These are phyloP conservation scores for Vannuccia rotundouncinata DNA, from an alignment of 2,888 invertebrate species.

Conservation along the genomic window DNA sequence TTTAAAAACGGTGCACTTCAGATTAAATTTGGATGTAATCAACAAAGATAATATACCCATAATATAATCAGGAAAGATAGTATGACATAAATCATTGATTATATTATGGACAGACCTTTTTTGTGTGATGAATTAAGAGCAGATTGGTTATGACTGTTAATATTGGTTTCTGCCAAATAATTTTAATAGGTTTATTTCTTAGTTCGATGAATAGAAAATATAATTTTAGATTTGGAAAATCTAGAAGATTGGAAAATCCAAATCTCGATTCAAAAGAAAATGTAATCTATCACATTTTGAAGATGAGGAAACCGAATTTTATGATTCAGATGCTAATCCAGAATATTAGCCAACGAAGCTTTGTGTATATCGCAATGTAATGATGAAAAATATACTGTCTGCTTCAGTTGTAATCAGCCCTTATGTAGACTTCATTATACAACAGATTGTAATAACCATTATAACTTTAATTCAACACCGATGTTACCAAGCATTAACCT, in stretches of 20 bases:
- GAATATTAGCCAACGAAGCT: neutral
- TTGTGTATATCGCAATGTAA: neutral
- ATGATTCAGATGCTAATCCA: neutral
- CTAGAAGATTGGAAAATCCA: neutral
- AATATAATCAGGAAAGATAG: neutral
- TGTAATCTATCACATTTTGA: neutral
- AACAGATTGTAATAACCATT: neutral
- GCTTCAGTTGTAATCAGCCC: neutral
- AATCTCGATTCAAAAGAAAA: neutral
- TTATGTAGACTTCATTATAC: neutral
- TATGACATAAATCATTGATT: neutral
- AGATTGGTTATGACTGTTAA: neutral
- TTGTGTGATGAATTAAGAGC: neutral
- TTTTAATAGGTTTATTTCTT: neutral
- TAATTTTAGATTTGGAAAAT: neutral
- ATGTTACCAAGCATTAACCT: neutral
- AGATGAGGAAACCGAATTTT: neutral
- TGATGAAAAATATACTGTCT: neutral
- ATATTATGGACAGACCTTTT: neutral
- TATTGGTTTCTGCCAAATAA: neutral
- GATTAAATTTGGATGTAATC: neutral
- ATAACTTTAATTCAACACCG: neutral
- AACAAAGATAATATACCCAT: neutral
- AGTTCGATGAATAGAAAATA: neutral
- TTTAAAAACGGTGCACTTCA: neutral